Evolutionary conservation across 2,888 invertebrate genomes (phyloP).

Genomic region (Stenoptilia bipunctidactyla): DNA sequence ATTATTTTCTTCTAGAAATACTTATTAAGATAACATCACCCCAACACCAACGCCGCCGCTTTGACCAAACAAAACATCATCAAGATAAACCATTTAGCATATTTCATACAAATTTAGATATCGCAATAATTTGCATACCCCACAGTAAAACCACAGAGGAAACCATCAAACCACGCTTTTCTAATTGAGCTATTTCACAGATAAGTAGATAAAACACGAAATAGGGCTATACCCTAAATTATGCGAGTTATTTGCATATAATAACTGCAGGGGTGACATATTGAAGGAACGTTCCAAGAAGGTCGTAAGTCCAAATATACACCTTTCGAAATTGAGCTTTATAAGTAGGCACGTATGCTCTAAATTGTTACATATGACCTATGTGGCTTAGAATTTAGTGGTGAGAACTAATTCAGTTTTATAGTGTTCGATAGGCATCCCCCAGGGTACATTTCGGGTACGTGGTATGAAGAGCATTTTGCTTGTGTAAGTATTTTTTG

Average conservation of each 20-base stretch:
- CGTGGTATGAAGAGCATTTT: neutral
- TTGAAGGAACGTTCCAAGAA: slow-evolving; percentile 16
- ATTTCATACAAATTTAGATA: slow-evolving; percentile 46
- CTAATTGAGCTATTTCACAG: slow-evolving; percentile 69
- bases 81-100: slow-evolving; percentile 58
- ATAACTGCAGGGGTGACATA: slow-evolving; percentile 58
- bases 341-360: neutral
- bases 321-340: slow-evolving; percentile 14
- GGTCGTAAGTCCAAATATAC: slow-evolving; percentile 7
- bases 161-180: slow-evolving; percentile 34
- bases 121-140: slow-evolving; percentile 31
- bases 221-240: slow-evolving; percentile 53
- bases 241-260: slow-evolving; percentile 68
- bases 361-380: neutral
- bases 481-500: no score
- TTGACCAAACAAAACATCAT: neutral
- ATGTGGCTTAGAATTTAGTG: neutral
- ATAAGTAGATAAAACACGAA: slow-evolving; percentile 69
- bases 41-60: neutral
- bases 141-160: slow-evolving; percentile 14
- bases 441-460: neutral
- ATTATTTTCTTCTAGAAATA: no score
- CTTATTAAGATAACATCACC: slow-evolving; percentile 2
- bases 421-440: slow-evolving; percentile 13
- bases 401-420: slow-evolving; percentile 16